phyloP scores from a whole-genome alignment of 2,797 vertebrate species.

The Coilia nasus region DNA sequence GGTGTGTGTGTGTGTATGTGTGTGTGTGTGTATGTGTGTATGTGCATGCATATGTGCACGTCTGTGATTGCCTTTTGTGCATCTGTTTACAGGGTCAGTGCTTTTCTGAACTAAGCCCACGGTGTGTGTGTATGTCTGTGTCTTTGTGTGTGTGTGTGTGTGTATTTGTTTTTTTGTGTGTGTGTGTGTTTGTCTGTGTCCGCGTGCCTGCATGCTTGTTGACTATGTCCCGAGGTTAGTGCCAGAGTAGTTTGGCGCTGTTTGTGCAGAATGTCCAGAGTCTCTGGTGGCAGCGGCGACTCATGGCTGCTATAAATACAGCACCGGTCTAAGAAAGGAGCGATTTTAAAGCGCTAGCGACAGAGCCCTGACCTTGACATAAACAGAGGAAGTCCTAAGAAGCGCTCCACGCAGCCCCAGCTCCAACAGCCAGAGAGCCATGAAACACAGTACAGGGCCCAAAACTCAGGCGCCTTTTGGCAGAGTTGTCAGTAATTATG shows the following conservation, averaged over 20 bases:
- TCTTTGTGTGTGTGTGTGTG: neutral
- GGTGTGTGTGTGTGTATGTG: no score
- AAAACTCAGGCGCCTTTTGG: neutral
- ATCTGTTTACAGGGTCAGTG: no score
- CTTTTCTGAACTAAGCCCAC: no score
- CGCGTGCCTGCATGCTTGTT: neutral
- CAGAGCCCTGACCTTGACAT: conserved; percentile 17
- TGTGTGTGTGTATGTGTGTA: no score
- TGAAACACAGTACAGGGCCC: no score
- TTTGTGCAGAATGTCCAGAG: conserved; percentile 21
- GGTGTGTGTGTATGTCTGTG: neutral
- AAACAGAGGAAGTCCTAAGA: conserved; percentile 4
- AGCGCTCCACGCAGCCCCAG: neutral
- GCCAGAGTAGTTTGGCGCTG: conserved; percentile 8
- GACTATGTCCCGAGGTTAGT: conserved; percentile 50
- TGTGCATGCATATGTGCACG: neutral
- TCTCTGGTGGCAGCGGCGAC: conserved; percentile 25
- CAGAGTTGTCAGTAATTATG: conserved; percentile 1
- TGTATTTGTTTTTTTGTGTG: neutral
- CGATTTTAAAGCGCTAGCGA: conserved; percentile 27
- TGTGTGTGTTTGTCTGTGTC: neutral
- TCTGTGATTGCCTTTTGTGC: neutral
- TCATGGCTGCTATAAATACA: conserved; percentile 22
- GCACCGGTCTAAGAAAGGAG: conserved; percentile 4
- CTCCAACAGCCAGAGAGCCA: neutral